A percentile compares a stretch with the other conserved stretches of the same genome.
These are phyloP conservation scores for Propithecus perrieri DNA, from an alignment of 2,797 vertebrate species.

Conservation along the genomic window DNA sequence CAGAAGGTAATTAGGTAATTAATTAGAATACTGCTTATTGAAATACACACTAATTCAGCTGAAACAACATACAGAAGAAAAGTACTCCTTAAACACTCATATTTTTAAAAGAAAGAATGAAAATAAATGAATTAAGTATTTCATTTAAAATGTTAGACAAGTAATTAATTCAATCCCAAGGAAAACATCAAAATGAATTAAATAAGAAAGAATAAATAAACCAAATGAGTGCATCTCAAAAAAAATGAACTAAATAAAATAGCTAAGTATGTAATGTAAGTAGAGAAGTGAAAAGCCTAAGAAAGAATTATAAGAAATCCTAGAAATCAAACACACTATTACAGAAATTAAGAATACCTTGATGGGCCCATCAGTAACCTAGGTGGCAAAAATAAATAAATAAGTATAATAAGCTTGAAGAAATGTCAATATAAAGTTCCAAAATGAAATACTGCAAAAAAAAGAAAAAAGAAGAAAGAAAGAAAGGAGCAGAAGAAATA, in stretches of 20 bases:
- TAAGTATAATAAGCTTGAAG: background rate
- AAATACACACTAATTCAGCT: background rate
- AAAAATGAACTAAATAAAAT: background rate
- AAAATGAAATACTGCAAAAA: background rate
- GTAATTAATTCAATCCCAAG: background rate
- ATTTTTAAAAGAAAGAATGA: background rate
- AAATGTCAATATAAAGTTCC: background rate
- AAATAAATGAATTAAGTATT: background rate
- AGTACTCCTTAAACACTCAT: background rate
- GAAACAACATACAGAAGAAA: background rate
- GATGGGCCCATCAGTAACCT: background rate
- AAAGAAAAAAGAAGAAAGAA: background rate
- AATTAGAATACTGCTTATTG: background rate
- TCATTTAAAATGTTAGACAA: background rate
- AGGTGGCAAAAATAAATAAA: too few species aligned
- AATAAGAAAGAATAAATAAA: background rate
- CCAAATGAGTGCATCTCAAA: background rate
- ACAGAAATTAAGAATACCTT: background rate
- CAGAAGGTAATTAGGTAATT: background rate
- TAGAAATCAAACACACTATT: background rate
- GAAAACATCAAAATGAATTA: background rate
- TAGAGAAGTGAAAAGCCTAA: background rate
- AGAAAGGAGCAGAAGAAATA: background rate
- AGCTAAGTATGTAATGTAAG: background rate
- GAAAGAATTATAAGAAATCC: background rate